Evolutionary conservation across 2,797 vertebrate genomes (phyloP).

Genomic region (Lates japonicus): DNA sequence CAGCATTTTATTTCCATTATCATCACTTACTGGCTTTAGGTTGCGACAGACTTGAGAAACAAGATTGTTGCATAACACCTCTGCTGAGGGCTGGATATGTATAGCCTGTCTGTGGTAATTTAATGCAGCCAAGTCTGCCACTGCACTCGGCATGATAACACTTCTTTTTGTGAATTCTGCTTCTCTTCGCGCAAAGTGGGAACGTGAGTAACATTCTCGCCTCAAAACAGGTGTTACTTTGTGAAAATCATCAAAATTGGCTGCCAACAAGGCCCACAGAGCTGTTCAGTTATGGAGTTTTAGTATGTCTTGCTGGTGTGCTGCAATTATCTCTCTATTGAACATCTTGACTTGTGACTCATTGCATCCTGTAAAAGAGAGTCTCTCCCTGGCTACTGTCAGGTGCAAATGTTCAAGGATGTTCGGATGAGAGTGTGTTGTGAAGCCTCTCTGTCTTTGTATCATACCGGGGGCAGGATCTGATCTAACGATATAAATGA

Average conservation of each 20-base stretch:
- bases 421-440: conserved; percentile 31
- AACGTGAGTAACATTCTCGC: conserved; percentile 67
- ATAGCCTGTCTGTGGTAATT: conserved; percentile 53
- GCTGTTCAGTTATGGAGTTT: conserved; percentile 43
- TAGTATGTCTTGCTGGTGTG: conserved; percentile 11
- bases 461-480: conserved; percentile 60
- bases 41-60: conserved; percentile 26
- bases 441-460: conserved; percentile 50
- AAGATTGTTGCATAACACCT: conserved; percentile 45
- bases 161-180: conserved; percentile 49
- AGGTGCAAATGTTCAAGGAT: conserved; percentile 62
- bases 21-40: conserved; percentile 33
- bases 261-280: conserved; percentile 47
- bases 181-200: conserved; percentile 59
- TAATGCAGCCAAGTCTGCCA: conserved; percentile 51
- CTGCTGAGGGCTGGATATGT: conserved; percentile 54
- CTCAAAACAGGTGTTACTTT: conserved; percentile 68
- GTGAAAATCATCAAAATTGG: conserved; percentile 54
- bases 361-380: conserved; percentile 36
- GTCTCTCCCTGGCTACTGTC: conserved; percentile 43
- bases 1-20: conserved; percentile 34
- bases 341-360: conserved; percentile 47
- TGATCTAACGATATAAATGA: conserved; percentile 78
- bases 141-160: conserved; percentile 53
- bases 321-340: conserved; percentile 59